phyloP scores from a whole-genome alignment of 2,888 invertebrate genomes.

The Drosophila neutralis region DNA sequence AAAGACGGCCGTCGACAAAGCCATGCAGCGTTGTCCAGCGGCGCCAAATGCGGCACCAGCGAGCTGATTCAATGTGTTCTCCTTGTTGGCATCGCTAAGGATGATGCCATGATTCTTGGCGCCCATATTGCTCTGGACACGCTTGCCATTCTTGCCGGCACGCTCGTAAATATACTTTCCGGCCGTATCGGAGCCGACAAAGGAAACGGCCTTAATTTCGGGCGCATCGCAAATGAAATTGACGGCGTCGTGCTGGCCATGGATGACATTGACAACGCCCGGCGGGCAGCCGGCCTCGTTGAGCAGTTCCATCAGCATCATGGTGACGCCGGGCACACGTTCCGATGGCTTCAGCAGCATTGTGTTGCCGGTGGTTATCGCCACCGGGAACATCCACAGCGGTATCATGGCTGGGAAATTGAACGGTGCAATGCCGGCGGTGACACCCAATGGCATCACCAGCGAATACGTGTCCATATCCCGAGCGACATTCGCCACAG shows the following conservation, averaged over 20 bases:
- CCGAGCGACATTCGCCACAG: slow-evolving; percentile 91
- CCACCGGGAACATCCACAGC: slow-evolving; percentile 96
- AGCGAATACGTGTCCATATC: slow-evolving; percentile 99
- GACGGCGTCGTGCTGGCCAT: slow-evolving; percentile 97
- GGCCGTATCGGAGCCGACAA: slow-evolving; percentile 98
- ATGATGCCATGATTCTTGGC: slow-evolving; percentile 99
- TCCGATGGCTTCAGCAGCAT: slow-evolving; percentile 98
- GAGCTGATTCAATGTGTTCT: slow-evolving; percentile 96
- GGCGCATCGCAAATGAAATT: slow-evolving; percentile 99
- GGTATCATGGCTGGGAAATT: slow-evolving; percentile 99
- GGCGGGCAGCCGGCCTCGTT: slow-evolving; percentile 98
- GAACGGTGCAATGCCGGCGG: slow-evolving; percentile 98
- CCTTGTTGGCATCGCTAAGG: slow-evolving; percentile 98
- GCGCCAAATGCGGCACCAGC: slow-evolving; percentile 99
- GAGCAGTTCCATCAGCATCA: slow-evolving; percentile 96
- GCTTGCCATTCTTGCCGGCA: slow-evolving; percentile 95
- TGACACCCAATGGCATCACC: slow-evolving; percentile 94
- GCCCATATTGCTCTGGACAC: slow-evolving; percentile 99
- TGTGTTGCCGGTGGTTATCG: slow-evolving; percentile 96
- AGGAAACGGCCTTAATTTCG: slow-evolving; percentile 98
- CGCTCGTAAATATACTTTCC: slow-evolving; percentile 98
- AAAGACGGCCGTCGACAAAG: slow-evolving; percentile 89
- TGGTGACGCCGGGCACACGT: slow-evolving; percentile 97
- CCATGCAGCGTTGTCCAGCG: slow-evolving; percentile 99
- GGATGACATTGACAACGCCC: slow-evolving; percentile 98